Base-by-base conservation (phyloP, 2,888 invertebrate genomes). In the Oscheius sp. region DNA sequence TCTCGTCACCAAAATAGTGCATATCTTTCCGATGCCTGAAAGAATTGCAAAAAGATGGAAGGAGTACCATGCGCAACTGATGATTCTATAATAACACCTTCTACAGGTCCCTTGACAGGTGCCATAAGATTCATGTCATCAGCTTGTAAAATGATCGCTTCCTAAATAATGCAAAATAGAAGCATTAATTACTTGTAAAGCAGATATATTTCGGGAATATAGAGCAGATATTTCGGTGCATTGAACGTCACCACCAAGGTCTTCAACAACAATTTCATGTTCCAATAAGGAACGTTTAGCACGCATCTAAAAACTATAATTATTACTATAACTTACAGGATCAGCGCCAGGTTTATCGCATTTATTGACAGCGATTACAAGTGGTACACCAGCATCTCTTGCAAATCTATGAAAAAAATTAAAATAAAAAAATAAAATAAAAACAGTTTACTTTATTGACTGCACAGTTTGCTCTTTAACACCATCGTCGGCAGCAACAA, bases 401-500 rank as follows among this genome's bases (percentile, higher is more conserved):
- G 95, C 95, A 91, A 82, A 82, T 47, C 59, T 67, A 20, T 49
- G 44, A n/a, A 64, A n/a, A n/a, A n/a, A n/a, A n/a, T n/a, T n/a
- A n/a, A n/a, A n/a, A n/a, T n/a, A n/a, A n/a, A n/a, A n/a, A n/a
- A 12, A 47, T n/a, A 33, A 5, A 2, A 17, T 28, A 26, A 14
- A n/a, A 44, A 28, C 9, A 36, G 8, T n/a, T 14, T 26, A 84
- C 80, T 75, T 80, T 30, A 98, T 92, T 30, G 94, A 94, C 88
- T 98, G 94, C 1, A 92, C 86, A 0, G 98, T 98, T 89, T 98
- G 98, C 68, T 94, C 93, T 94, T 82, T 97, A 47, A 97, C 95
- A 2, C 98, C 96, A 88, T 98, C 98, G 87, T 98, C 97, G 0
- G 96, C 97, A 1, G 98, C 98, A 44, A 99, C 94, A 28, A 98